A percentile compares a stretch with the other conserved stretches of the same genome.
Conservation (phyloP, 2,888 invertebrate genomes). For the Drosophila anomelani region DNA sequence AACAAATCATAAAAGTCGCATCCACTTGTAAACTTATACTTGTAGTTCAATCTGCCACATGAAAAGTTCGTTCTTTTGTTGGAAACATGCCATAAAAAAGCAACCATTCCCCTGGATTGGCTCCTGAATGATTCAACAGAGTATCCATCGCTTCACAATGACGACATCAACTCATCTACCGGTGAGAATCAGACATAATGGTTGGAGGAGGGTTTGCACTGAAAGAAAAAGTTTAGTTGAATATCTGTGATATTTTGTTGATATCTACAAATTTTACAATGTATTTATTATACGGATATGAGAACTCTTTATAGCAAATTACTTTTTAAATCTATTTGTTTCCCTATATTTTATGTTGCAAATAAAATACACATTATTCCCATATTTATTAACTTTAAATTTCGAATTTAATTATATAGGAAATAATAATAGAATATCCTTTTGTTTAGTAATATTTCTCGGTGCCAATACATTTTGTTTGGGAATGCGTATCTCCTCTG, state of each 20-base stretch:
- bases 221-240: neutral
- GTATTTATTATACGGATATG: too few relatives aligned
- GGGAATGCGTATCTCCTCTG: slow-evolving; percentile 52
- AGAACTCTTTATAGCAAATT: too few relatives aligned
- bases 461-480: slow-evolving; percentile 1
- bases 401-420: neutral
- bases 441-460: neutral
- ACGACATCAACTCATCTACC: slow-evolving; percentile 62
- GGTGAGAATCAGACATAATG: slow-evolving; percentile 27
- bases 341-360: neutral
- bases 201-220: neutral
- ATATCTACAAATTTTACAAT: too few relatives aligned
- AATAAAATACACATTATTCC: neutral
- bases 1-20: slow-evolving; percentile 19
- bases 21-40: slow-evolving; percentile 25
- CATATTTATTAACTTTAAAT: neutral
- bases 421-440: neutral
- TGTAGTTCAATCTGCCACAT: slow-evolving; percentile 39
- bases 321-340: too few relatives aligned
- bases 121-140: slow-evolving; percentile 34
- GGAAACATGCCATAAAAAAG: slow-evolving; percentile 12
- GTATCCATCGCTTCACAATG: slow-evolving; percentile 42
- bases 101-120: neutral
- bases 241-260: neutral
- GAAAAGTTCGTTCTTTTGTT: slow-evolving; percentile 25